phyloP scores from a whole-genome alignment of 2,888 invertebrate genomes.

The Catocala sponsa region DNA sequence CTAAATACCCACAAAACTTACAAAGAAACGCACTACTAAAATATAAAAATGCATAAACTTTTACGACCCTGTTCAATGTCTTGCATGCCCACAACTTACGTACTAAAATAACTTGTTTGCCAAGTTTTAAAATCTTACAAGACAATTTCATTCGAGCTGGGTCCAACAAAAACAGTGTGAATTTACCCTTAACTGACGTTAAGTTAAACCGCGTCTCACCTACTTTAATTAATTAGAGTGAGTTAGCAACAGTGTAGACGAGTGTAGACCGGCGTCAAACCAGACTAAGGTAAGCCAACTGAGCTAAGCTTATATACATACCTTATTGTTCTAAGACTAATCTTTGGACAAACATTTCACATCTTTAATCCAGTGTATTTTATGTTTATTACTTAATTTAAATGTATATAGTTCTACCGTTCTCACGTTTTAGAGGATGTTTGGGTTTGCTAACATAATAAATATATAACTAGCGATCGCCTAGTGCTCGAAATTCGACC shows the following conservation, averaged over 20 bases:
- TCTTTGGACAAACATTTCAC: not conserved
- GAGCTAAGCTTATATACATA: slow-evolving; percentile 5
- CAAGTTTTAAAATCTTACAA: not conserved
- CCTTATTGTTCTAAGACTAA: not conserved
- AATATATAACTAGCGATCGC: no score
- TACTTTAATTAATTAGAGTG: slow-evolving; percentile 63
- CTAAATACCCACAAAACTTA: no score
- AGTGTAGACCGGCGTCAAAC: slow-evolving; percentile 35
- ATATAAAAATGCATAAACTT: no score
- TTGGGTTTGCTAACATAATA: no score
- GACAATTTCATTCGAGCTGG: slow-evolving; percentile 1
- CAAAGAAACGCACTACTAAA: no score
- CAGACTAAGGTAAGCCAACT: slow-evolving; percentile 5
- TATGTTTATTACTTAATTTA: not conserved
- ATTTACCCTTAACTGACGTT: slow-evolving; percentile 43
- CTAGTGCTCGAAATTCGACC: no score
- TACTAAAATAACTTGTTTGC: not conserved
- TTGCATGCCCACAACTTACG: not conserved
- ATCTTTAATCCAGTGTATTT: not conserved
- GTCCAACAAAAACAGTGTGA: slow-evolving; percentile 13
- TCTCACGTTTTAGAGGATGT: no score
- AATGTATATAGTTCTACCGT: not conserved
- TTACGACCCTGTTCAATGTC: no score
- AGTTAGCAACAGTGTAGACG: slow-evolving; percentile 46
- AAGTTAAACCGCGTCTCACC: slow-evolving; percentile 50